Conservation (phyloP, 2,797 vertebrate genomes). For the Phrynocephalus forsythii region DNA sequence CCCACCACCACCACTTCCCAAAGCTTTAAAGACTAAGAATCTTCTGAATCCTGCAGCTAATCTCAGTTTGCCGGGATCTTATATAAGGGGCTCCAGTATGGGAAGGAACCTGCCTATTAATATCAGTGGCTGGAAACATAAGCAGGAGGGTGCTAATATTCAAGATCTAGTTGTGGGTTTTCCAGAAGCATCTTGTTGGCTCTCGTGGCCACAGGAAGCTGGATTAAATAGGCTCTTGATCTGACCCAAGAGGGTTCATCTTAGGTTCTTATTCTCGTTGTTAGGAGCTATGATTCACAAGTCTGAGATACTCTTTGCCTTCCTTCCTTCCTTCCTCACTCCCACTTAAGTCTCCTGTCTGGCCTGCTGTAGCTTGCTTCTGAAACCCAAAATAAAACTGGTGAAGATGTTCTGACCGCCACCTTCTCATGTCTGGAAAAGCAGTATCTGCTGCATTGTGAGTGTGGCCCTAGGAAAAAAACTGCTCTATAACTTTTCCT, state of each 20-base stretch:
- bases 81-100: not conserved
- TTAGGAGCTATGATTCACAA: not conserved
- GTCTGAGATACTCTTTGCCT: no score
- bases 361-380: not conserved
- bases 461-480: no score
- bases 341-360: not conserved
- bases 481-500: no score
- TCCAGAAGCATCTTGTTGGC: not conserved
- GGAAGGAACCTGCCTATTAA: not conserved
- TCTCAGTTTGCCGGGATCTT: not conserved
- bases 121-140: not conserved
- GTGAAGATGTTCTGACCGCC: not conserved
- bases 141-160: not conserved
- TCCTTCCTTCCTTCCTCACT: no score
- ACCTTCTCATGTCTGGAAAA: not conserved
- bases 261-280: not conserved
- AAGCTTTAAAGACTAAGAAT: not conserved
- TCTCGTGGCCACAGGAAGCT: not conserved
- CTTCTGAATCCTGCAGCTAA: not conserved
- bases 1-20: not conserved
- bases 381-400: not conserved
- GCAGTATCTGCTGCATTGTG: not conserved
- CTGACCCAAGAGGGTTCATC: not conserved
- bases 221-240: not conserved
- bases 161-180: not conserved